phyloP scores from a whole-genome alignment of 2,113 vertebrate species.

The Hassar affinis region DNA sequence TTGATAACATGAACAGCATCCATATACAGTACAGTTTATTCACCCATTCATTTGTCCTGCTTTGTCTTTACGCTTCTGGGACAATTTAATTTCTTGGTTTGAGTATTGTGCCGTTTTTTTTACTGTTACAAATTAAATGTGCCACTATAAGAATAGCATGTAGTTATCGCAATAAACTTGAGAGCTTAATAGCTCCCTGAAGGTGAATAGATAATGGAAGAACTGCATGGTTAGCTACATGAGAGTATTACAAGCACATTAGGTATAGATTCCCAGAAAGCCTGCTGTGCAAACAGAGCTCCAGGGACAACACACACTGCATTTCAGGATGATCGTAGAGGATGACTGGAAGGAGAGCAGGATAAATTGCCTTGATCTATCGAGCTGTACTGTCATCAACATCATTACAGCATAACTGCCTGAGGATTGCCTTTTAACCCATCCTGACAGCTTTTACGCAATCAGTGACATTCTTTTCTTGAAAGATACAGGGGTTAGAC shows the following conservation, averaged over 20 bases:
- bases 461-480: no score
- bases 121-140: slow-evolving; percentile 16
- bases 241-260: slow-evolving; percentile 38
- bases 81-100: not conserved
- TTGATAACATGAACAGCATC: not conserved
- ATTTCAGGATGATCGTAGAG: not conserved
- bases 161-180: slow-evolving; percentile 17
- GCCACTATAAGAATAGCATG: slow-evolving; percentile 18
- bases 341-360: not conserved
- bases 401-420: not conserved
- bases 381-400: not conserved
- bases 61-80: not conserved
- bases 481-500: no score
- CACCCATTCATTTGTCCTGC: not conserved
- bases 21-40: not conserved
- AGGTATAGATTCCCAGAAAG: slow-evolving; percentile 28
- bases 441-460: not conserved
- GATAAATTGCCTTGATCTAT: not conserved
- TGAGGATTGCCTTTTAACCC: not conserved
- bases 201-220: slow-evolving; percentile 14
- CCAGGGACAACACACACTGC: not conserved
- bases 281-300: slow-evolving; percentile 21
- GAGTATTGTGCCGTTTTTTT: not conserved
- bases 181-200: slow-evolving; percentile 23
- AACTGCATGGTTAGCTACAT: slow-evolving; percentile 10